A percentile compares a stretch with the other conserved stretches of the same genome.
These are phyloP conservation scores for Clitarchus hookeri DNA, from an alignment of 2,888 invertebrate genomes.

Conservation along the genomic window DNA sequence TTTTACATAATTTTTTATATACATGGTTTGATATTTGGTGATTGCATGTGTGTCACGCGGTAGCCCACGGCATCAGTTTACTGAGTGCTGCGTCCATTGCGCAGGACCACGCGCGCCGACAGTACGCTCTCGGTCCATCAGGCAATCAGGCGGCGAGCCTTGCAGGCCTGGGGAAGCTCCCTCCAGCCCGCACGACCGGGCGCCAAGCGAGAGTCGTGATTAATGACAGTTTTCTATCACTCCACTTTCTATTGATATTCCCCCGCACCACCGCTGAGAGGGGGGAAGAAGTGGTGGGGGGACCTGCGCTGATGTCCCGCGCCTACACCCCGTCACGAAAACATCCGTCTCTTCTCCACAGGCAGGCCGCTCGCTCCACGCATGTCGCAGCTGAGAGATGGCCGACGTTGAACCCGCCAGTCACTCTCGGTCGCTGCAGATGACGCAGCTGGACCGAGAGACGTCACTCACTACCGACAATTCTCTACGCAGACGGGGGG, in stretches of 20 bases:
- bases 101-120: neutral
- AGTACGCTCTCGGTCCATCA: neutral
- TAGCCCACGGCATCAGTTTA: too few relatives aligned
- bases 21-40: too few relatives aligned
- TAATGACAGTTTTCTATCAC: constrained; percentile 25
- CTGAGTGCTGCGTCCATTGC: neutral
- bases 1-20: too few relatives aligned
- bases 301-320: neutral
- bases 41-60: too few relatives aligned
- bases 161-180: neutral
- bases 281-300: too few relatives aligned
- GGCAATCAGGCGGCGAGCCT: neutral
- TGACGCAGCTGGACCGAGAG: too few relatives aligned
- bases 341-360: neutral
- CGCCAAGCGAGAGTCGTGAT: neutral
- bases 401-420: too few relatives aligned
- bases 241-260: constrained; percentile 25
- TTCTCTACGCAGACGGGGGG: too few relatives aligned
- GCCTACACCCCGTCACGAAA: neutral
- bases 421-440: too few relatives aligned
- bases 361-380: too few relatives aligned
- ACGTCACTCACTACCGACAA: too few relatives aligned
- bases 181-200: neutral
- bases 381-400: too few relatives aligned
- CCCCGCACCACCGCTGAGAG: neutral